Evolutionary conservation across 2,888 invertebrate genomes (phyloP).

Genomic region (Lymantria dispar): DNA sequence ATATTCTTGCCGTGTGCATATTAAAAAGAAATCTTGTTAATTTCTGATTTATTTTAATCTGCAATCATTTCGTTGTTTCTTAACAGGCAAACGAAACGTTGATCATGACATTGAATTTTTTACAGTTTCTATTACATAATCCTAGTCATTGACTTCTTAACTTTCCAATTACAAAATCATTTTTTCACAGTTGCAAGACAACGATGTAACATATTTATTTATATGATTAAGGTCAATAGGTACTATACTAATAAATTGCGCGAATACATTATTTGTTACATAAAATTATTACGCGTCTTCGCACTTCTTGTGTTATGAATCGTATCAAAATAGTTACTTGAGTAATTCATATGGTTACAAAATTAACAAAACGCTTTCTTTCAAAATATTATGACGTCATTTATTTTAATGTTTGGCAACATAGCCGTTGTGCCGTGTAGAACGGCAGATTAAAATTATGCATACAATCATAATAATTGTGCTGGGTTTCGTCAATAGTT

Average conservation of each 20-base stretch:
- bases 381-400: background rate
- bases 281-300: background rate
- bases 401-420: slow-evolving; percentile 12
- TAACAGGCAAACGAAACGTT: background rate
- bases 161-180: slow-evolving; percentile 4
- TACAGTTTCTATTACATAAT: slow-evolving; percentile 7
- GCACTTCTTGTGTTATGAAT: slow-evolving; percentile 1
- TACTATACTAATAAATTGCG: background rate
- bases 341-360: background rate
- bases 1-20: too few species aligned
- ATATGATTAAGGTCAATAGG: background rate
- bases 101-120: slow-evolving; percentile 5
- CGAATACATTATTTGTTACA: background rate
- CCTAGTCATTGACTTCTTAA: slow-evolving; percentile 4
- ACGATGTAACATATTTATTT: background rate
- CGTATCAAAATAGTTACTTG: background rate
- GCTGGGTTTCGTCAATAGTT: slow-evolving; percentile 14
- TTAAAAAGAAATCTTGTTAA: background rate
- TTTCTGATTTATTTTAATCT: slow-evolving; percentile 8
- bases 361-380: background rate
- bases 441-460: slow-evolving; percentile 6
- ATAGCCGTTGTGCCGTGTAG: background rate
- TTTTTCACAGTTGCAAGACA: background rate
- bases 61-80: background rate
- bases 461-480: slow-evolving; percentile 21